Percentiles rank a stretch among this genome's conserved stretches.
phyloP scores from a whole-genome alignment of 2,888 invertebrate species.

The Ennomos fuscantarius region DNA sequence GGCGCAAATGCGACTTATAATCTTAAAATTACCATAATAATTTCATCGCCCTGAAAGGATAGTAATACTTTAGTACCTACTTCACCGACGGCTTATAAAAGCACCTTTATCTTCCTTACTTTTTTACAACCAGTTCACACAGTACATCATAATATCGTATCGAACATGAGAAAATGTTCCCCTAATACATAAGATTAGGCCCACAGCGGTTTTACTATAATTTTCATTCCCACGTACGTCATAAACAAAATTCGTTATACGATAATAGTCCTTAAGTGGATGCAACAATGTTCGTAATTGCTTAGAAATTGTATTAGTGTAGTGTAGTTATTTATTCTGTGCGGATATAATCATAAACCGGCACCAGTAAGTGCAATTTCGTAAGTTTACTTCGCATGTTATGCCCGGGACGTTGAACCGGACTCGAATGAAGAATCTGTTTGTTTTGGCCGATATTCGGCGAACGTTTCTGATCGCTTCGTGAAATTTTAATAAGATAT shows the following conservation, averaged over 20 bases:
- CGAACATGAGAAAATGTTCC: slow-evolving; percentile 51
- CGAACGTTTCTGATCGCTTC: slow-evolving; percentile 25
- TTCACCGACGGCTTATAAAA: slow-evolving; percentile 20
- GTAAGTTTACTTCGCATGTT: slow-evolving; percentile 53
- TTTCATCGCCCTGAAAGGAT: slow-evolving; percentile 2
- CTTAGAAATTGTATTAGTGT: slow-evolving; percentile 36
- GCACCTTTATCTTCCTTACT: slow-evolving; percentile 38
- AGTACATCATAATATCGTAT: slow-evolving; percentile 49
- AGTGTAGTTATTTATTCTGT: slow-evolving; percentile 46
- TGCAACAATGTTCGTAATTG: slow-evolving; percentile 38
- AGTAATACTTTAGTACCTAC: slow-evolving; percentile 7
- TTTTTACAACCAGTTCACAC: slow-evolving; percentile 54
- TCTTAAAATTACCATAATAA: too few species aligned
- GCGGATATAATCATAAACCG: slow-evolving; percentile 51
- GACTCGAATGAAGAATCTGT: slow-evolving; percentile 47
- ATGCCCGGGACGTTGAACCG: slow-evolving; percentile 50
- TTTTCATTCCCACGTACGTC: slow-evolving; percentile 37
- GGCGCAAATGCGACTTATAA: too few species aligned
- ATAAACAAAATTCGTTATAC: slow-evolving; percentile 30
- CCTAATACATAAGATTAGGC: slow-evolving; percentile 53
- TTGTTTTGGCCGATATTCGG: slow-evolving; percentile 47
- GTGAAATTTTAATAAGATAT: slow-evolving; percentile 32
- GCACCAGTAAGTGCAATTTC: slow-evolving; percentile 52
- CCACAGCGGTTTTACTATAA: slow-evolving; percentile 50
- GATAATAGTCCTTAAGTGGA: slow-evolving; percentile 30